Conservation (phyloP, 2,888 invertebrate genomes). For the Marasmarcha lunaedactyla region DNA sequence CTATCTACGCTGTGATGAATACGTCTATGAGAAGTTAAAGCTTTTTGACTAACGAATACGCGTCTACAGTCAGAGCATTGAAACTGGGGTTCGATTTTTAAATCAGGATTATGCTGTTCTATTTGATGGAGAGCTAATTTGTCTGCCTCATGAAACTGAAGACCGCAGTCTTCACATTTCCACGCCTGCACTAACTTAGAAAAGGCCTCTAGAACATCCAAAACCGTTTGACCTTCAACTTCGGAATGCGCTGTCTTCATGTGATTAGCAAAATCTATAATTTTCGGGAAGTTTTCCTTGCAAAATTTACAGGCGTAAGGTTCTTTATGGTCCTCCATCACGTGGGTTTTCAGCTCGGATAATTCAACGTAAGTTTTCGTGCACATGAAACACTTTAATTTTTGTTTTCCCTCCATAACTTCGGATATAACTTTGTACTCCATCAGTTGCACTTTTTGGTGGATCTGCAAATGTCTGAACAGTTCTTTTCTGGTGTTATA, state of each 20-base stretch:
- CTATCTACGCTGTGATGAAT: constrained; percentile 42
- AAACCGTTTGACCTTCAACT: constrained; percentile 44
- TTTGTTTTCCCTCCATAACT: constrained; percentile 47
- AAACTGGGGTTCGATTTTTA: constrained; percentile 39
- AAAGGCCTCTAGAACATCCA: constrained; percentile 53
- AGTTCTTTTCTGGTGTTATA: constrained; percentile 50
- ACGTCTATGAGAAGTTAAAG: constrained; percentile 46
- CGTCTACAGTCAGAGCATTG: constrained; percentile 53
- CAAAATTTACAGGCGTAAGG: constrained; percentile 49
- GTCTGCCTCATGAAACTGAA: constrained; percentile 54
- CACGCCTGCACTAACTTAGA: constrained; percentile 53
- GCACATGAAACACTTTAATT: constrained; percentile 52
- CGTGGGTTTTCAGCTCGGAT: constrained; percentile 46
- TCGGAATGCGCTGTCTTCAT: constrained; percentile 48
- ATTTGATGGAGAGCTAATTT: constrained; percentile 52
- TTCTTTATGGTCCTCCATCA: constrained; percentile 51
- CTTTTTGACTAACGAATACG: constrained; percentile 50
- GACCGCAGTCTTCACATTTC: constrained; percentile 58
- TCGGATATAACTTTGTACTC: constrained; percentile 59
- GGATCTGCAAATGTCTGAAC: constrained; percentile 51
- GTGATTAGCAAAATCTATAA: constrained; percentile 50
- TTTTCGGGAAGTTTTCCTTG: constrained; percentile 39
- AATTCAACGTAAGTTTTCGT: constrained; percentile 37
- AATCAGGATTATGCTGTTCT: constrained; percentile 44
- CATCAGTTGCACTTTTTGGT: constrained; percentile 56